Conservation (phyloP, 1,140 invertebrate species). For the Lepidurus packardi region DNA sequence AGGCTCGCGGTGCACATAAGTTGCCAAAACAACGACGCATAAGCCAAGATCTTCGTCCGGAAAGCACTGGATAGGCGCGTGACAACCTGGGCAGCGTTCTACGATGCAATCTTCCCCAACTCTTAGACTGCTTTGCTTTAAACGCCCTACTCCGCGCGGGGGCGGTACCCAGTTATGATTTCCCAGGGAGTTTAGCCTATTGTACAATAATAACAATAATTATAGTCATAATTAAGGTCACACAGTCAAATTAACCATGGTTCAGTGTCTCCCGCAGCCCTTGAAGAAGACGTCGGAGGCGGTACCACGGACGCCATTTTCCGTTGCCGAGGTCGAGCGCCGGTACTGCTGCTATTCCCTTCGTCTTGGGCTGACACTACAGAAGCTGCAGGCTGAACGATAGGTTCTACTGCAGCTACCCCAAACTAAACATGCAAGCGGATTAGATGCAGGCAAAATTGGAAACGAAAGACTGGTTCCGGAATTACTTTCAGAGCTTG, state of each 20-base stretch:
- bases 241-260: background rate
- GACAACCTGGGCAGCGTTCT: constrained; percentile 72
- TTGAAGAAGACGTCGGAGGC: background rate
- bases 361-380: background rate
- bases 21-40: constrained; percentile 86
- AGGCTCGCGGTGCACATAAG: constrained; percentile 93
- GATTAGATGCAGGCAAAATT: background rate
- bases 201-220: background rate
- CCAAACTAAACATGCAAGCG: background rate
- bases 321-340: background rate
- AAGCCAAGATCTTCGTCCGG: constrained; percentile 94
- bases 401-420: background rate
- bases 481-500: background rate
- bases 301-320: constrained; percentile 10
- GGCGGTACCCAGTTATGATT: constrained; percentile 38
- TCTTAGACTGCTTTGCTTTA: constrained; percentile 58
- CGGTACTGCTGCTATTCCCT: background rate
- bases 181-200: background rate
- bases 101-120: constrained; percentile 66
- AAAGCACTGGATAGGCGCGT: constrained; percentile 80
- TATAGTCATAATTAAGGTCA: background rate
- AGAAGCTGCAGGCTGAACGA: background rate
- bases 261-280: background rate
- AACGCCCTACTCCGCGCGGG: constrained; percentile 37
- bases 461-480: background rate